Base-by-base conservation (phyloP, 2,113 vertebrate species). In the Anseranas semipalmata region DNA sequence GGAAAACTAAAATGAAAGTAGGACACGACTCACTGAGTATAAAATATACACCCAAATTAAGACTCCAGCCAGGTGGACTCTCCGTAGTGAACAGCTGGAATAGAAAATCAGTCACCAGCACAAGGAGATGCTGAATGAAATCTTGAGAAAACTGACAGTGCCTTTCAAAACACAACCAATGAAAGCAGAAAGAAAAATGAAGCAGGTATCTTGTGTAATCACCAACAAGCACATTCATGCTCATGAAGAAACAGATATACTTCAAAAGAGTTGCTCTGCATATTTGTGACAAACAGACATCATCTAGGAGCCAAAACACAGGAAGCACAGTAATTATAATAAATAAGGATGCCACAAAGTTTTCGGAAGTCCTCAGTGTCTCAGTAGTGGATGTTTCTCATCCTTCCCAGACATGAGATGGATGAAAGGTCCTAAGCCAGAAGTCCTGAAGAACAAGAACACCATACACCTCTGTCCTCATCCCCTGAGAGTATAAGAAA, bases 21-120 rank as follows among this genome's bases (percentile, higher is more conserved):
- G 90, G 93, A 45, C 88, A 76, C 19, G 95, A 97, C 30, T 76
- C 68, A 24, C 83, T 98, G 80, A 98, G 94, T 81, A 97, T 98
- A 37, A 99, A 99, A 93, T 95, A 99, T 50, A 68, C 97, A 98
- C 71, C 98, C 98, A 98, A 97, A 97, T 96, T 83, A 58, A 98
- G 97, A 97, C 92, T 99, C 81, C 97, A 98, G 53, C 98, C 98
- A 3, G 97, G 96, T 60, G 96, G 97, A 90, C 79, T 48, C 77
- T 13, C 12, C 87, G 22, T 41, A 58, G 66, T 24, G 79, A 77
- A 35, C 87, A 81, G 24, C 27, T 43, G 30, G 85, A 85, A 41
- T 74, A 91, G 81, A 48, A 45, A 17, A 7, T 43, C 73, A 80
- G 30, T 30, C 28, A 43, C 67, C 82, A 53, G 58, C 10, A 4